These are phyloP conservation scores for human (Homo sapiens) DNA, from an alignment of 2,113 vertebrate genomes.

Conservation along the genomic window GRCh38 chr3:35321501-35322000, in stretches of 20 bases:
- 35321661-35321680: not conserved
- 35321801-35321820: not conserved
- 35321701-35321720: not conserved
- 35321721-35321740: not conserved
- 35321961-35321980: no score
- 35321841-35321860: not conserved
- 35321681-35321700: not conserved
- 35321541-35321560: not conserved
- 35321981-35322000: no score
- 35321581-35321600: fast-evolving
- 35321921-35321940: no score
- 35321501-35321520: not conserved
- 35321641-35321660: not conserved
- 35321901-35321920: no score
- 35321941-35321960: no score
- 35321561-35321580: not conserved
- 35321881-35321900: not conserved
- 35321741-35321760: not conserved
- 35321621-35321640: not conserved
- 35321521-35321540: not conserved
- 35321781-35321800: not conserved
- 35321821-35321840: not conserved
- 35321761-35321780: not conserved
- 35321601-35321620: not conserved
- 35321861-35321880: not conserved